Base-by-base conservation (phyloP, 2,113 vertebrate genomes). In the Pluvianellus socialis region DNA sequence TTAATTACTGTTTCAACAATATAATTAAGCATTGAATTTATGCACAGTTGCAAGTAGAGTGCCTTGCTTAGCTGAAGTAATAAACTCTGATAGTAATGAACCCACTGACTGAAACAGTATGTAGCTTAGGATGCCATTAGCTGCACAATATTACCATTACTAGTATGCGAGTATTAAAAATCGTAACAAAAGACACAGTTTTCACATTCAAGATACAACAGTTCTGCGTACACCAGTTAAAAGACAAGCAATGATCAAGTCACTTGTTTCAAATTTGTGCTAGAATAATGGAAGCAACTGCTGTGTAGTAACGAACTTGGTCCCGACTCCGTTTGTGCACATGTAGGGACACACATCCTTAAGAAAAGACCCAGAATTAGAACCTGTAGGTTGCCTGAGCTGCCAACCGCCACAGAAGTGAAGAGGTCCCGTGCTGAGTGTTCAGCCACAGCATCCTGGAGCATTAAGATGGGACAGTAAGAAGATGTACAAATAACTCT, bases 1-100 rank as follows among this genome's bases (percentile, higher is more conserved):
- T 97, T 98, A 97, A 98, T 98, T 97, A 97, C 96, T 86, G 80
- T 70, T 97, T 96, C 89, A 92, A 95, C 97, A 95, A 90, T 96
- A 95, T 96, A 97, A 98, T 98, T 97, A 97, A 93, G 79, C 81
- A 79, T 61, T 96, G 91, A 82, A 97, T 97, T 97, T 97, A 97
- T 93, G 90, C 90, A 94, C 35, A 20, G 92, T 89, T 95, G 91
- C 15, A 91, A 97, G 95, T 42, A 22, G 83, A 89, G 88, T 24
- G 90, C 92, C 97, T 94, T 85, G 93, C 97, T 95, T 91, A 96
- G 96, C 93, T 80, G 76, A 86, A 96, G 96, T 91, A 96, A 98
- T 81, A 89, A 97, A 88, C 74, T 91, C 92, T 45, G 79, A 88
- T 97, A 97, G 93, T 94, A 98, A 98, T 92, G 96, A 98, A 81